Base-by-base conservation (phyloP, 64 coral and sea anemone species). In the Montipora efflorescens region DNA sequence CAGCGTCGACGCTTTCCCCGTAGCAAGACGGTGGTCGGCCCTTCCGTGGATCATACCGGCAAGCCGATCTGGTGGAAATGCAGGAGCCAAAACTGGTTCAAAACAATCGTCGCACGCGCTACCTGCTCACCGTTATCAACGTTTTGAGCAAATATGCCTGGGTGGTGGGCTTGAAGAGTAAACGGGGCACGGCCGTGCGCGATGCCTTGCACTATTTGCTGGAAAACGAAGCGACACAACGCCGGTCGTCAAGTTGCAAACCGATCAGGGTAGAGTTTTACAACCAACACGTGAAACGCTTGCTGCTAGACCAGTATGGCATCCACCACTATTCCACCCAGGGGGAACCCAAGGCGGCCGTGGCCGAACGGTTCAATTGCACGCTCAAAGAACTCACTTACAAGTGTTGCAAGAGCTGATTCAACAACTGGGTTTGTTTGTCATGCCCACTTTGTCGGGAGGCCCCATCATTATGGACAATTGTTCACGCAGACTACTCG, bases 311-410 rank as follows among this genome's bases (percentile, higher is more conserved):
- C 25, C 20, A 76, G 74, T 76, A 76, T 76, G 22, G 22, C 74
- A 76, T 76, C 15, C 25, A 76, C 36, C 74, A 76, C 74, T 76
- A 76, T 76, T 76, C 74, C 25, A 76, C 74, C 3, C 7, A 15
- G 15, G 59, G 59, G 2, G 59, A 62, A 62, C 59, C 59, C 59
- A 62, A 62, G 15, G 74, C 74, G 5, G 74, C 74, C 22, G 25
- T 46, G 74, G 74, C 22, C 74, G 74, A 76, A 36, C 28, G 28
- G 1, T 36, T 36, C 28, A 36, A 36, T 36, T 36, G 28, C 28
- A 36, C 28, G 28, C 28, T 1, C 28, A 36, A 36, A 36, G 28
- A 36, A 36, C 28, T 36, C 28, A 36, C 28, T 36, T 36, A 36
- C 53, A 78, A 16, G 9, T 8, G 23, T 48, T 78, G 3, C 13